Evolutionary conservation across 2,113 vertebrate genomes (phyloP).

Genomic region (Strigops habroptila): DNA sequence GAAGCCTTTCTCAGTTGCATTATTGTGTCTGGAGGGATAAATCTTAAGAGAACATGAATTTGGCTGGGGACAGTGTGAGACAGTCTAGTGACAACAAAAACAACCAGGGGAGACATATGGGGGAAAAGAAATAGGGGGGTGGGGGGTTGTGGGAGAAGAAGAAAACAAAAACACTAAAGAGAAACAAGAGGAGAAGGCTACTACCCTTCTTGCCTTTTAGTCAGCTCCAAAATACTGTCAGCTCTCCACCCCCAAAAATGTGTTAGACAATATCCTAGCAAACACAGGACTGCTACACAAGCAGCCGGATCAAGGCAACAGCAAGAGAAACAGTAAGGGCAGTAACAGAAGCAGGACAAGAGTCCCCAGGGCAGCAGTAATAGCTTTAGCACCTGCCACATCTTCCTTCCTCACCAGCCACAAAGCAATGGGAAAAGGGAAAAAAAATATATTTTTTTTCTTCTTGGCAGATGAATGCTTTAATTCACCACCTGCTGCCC

Average conservation of each 20-base stretch:
- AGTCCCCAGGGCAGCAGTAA: not conserved
- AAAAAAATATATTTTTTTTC: not conserved
- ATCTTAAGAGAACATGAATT: not conserved
- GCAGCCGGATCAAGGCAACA: not conserved
- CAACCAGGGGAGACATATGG: not conserved
- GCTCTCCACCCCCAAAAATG: not conserved
- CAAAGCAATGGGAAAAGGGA: not conserved
- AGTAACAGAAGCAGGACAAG: not conserved
- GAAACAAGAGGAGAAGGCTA: not conserved
- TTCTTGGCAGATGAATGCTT: not conserved
- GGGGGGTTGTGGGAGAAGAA: not conserved
- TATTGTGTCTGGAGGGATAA: not conserved
- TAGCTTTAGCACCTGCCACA: not conserved
- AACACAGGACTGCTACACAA: not conserved
- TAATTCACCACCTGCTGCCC: not conserved
- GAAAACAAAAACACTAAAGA: not conserved
- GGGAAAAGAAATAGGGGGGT: not conserved
- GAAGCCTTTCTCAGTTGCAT: not conserved
- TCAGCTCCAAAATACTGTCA: conserved; percentile 7
- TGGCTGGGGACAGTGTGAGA: not conserved
- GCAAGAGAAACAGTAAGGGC: not conserved
- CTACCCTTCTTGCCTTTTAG: not conserved
- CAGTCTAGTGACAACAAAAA: not conserved
- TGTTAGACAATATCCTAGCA: not conserved
- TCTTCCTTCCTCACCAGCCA: not conserved